Base-by-base conservation (phyloP, 2,888 invertebrate species). In the Ectobius pallidus region DNA sequence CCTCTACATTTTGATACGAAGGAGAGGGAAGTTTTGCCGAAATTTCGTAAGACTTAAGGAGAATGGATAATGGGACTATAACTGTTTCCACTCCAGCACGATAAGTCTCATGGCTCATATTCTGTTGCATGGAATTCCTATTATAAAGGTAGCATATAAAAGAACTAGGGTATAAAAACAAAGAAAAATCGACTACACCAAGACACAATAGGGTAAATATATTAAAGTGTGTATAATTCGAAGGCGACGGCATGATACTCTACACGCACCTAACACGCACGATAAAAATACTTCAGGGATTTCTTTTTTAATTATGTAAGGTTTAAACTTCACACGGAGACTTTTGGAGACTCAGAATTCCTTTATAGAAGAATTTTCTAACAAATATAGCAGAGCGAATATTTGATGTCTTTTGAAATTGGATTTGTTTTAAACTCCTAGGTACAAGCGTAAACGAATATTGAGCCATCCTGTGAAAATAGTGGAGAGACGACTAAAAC, bases 201-300 rank as follows among this genome's bases (percentile, higher is more conserved):
- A 55, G 27, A 55, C 55, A 55, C 25, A 27, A 4, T 55, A 7
- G 3, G 27, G 55, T 55, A 20, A 20, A 49, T 55, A 25, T 55
- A 55, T 27, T 27, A 4, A 55, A 27, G 55, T 7, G 27, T 22
- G 0, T 49, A 27, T 22, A 27, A 27, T 16, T 27, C 11, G 1
- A 34, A 55, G 30, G 16, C 0, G 1, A 55, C 2, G 27, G 55
- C 55, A 16, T 22, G 55, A 27, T 55, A 14, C 22, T 11, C 16
- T 16, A 16, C 55, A 55, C 55, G 27, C 55, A 55, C 55, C 55
- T 55, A 27, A 55, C 11, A 55, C 27, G 55, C 55, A 55, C 55
- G 55, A n/a, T n/a, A n/a, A n/a, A n/a, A n/a, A n/a, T n/a, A n/a
- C n/a, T n/a, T n/a, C n/a, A n/a, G n/a, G n/a, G n/a, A n/a, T n/a